phyloP scores from a whole-genome alignment of 2,888 invertebrate species.

The Morpho deidamia region DNA sequence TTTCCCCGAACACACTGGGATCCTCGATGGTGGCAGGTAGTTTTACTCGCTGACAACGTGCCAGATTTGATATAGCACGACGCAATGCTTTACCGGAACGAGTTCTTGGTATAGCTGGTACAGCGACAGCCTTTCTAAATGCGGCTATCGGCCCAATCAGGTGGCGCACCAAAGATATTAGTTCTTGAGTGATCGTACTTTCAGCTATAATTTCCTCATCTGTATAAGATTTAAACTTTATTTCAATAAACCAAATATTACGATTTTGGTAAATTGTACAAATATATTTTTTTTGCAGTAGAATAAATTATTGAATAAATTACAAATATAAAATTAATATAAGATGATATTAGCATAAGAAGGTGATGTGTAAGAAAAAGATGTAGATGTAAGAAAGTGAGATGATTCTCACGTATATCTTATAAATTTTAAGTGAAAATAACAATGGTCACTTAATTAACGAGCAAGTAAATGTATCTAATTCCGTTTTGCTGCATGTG shows the following conservation, averaged over 20 bases:
- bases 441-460: no score
- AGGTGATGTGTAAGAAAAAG: no score
- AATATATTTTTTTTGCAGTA: no score
- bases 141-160: constrained; percentile 93
- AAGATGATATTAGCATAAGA: no score
- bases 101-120: constrained; percentile 90
- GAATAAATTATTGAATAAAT: no score
- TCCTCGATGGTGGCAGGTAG: constrained; percentile 94
- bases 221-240: constrained; percentile 26
- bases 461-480: no score
- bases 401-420: no score
- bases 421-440: no score
- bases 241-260: not conserved
- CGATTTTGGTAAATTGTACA: no score
- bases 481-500: no score
- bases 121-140: constrained; percentile 88
- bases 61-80: constrained; percentile 91
- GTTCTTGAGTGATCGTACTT: constrained; percentile 60
- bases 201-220: constrained; percentile 69
- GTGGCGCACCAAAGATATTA: constrained; percentile 63
- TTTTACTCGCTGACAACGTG: constrained; percentile 87
- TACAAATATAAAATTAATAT: no score
- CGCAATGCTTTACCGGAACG: constrained; percentile 85
- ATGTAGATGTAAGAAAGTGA: no score
- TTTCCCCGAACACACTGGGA: constrained; percentile 87